Base-by-base conservation (phyloP, 2,113 vertebrate genomes). In the Mesitornis unicolor region DNA sequence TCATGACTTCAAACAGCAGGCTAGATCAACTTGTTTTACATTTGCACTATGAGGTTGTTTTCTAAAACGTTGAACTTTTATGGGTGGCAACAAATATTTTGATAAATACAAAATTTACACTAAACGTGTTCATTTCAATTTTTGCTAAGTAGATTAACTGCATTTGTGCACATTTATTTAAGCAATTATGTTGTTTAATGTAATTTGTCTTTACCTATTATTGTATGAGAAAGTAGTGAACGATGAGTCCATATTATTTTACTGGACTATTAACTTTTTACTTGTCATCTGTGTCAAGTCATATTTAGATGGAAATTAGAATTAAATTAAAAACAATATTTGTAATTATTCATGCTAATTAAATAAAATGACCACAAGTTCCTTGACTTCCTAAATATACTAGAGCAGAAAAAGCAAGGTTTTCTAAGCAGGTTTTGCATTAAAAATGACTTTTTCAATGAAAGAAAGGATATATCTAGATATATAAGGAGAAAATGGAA, bases 311-410 rank as follows among this genome's bases (percentile, higher is more conserved):
- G 20, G 42, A 96, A 94, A 97, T 97, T 91, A 93, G 78, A 93
- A 85, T 88, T 88, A 87, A 96, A 94, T 95, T 97, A 91, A 94
- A 94, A 95, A 7, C 84, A 74, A 16, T 77, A 86, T 93, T 95
- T 96, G 87, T 91, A 96, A 96, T 97, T 97, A 96, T 87, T 96
- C 45, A n/a, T 93, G 75, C 82, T 94, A 96, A 94, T 96, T 90
- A 96, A 93, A 93, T 83, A 90, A 96, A 97, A 90, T 95, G 81
- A 80, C 89, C 87, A 17, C 69, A 91, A 89, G 77, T 76, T 87
- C 29, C 40, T 31, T 61, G 73, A 78, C 84, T 96, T 94, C 57
- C 87, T 87, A 85, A 74, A 74, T 73, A 63, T 16, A 47, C 42
- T 83, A 43, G 40, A 93, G 77, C 25, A 91, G 56, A 74, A 94